Evolutionary conservation across 2,888 invertebrate genomes (phyloP), one percentile per base, ranked within the genome.

Genomic region (Xestia ashworthii): DNA sequence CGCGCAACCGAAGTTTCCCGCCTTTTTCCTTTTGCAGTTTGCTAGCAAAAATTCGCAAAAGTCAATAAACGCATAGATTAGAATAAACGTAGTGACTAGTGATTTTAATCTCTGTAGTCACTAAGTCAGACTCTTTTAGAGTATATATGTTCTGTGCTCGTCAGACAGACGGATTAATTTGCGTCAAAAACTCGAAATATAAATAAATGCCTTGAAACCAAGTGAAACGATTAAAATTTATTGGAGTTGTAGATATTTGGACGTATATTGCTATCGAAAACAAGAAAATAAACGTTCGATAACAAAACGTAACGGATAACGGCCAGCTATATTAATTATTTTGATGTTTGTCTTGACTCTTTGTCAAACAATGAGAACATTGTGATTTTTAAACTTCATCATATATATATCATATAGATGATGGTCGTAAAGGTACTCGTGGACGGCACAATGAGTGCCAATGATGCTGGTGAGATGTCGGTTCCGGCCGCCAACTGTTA

Each of bases 391-490:
- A 25, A 55, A 25, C 14, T 48, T 6, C 12, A 60, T 8, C 25
- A 0, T 11, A 71, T 14, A 19, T 12, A 8, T 16, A 74, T 16
- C 16, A 4, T 16, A 5, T 71, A 32, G 44, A 81, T 75, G 58
- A 94, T 95, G 94, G 93, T 93, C 71, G 90, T 90, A 73, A 83
- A 83, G 70, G 67, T 84, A 78, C 91, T 87, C 74, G 50, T 80
- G 4, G 93, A 92, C 68, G 83, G 87, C 84, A 88, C 88, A 68
- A 91, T 93, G 93, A 94, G 88, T 88, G 88, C 90, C 76, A 84
- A 87, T 3, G 95, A 95, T 19, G 94, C 94, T 76, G 87, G 82
- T 53, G 95, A 95, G 38, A 93, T 90, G 76, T 73, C 89, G 50
- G 84, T 83, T 62, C 88, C 90, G 55, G 81, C 88, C 22, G 90